A percentile compares a stretch with the other conserved stretches of the same genome.
Conservation (phyloP, 1,140 invertebrate genomes). For the Bombus impatiens region DNA sequence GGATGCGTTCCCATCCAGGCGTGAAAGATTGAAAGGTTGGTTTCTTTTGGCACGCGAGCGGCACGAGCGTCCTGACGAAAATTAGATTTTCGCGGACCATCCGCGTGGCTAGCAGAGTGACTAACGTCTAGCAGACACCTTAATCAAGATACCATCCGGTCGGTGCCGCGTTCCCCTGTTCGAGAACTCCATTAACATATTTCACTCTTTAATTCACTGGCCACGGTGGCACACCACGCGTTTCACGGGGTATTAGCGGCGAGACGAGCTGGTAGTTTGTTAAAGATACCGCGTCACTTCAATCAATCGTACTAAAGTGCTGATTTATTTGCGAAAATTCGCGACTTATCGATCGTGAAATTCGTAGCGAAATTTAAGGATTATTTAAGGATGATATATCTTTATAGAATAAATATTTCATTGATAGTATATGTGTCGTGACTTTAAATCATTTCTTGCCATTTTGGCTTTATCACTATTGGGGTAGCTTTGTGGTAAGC, state of each 20-base stretch:
- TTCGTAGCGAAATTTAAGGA: no score
- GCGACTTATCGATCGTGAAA: no score
- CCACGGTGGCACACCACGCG: slow-evolving; percentile 64
- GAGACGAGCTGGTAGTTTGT: slow-evolving; percentile 62
- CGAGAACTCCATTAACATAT: slow-evolving; percentile 78
- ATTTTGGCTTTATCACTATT: no score
- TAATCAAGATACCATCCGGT: slow-evolving; percentile 79
- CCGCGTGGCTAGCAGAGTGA: slow-evolving; percentile 69
- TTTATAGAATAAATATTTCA: no score
- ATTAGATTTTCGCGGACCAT: slow-evolving; percentile 76
- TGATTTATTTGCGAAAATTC: slow-evolving; percentile 16
- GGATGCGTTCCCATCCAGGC: slow-evolving; percentile 35
- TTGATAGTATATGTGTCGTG: no score
- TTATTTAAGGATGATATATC: no score
- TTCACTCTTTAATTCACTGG: slow-evolving; percentile 77
- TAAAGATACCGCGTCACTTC: background rate
- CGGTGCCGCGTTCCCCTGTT: slow-evolving; percentile 62
- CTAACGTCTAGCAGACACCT: slow-evolving; percentile 77
- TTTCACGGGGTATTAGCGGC: slow-evolving; percentile 76
- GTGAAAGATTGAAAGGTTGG: slow-evolving; percentile 56
- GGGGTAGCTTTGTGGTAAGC: no score
- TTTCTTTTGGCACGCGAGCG: slow-evolving; percentile 58
- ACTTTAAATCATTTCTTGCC: no score
- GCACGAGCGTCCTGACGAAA: slow-evolving; percentile 65
- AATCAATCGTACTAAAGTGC: slow-evolving; percentile 6